Conservation (phyloP, 2,888 invertebrate genomes). For the Pristionchus mayeri region DNA sequence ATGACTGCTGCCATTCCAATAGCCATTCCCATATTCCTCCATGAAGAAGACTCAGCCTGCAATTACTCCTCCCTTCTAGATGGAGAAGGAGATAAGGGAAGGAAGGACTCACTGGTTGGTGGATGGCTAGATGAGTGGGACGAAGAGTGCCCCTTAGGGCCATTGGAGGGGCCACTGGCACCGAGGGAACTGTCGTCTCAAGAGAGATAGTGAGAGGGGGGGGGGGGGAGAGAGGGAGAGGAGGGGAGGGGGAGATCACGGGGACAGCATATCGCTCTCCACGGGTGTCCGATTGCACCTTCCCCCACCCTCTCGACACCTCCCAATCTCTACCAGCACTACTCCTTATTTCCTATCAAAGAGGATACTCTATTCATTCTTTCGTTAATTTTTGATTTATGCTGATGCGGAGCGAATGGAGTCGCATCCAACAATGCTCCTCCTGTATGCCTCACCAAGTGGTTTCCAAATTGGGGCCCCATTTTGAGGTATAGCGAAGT, state of each 20-base stretch:
- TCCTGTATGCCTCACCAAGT: not conserved
- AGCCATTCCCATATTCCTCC: conserved; percentile 40
- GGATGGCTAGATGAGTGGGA: conserved; percentile 67
- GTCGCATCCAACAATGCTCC: too few species aligned
- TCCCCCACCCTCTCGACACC: conserved; percentile 21
- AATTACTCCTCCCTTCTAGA: not conserved
- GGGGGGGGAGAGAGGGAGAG: not conserved
- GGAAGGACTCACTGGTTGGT: conserved; percentile 58
- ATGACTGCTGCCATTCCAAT: conserved; percentile 31
- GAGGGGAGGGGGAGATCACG: not conserved
- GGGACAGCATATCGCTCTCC: not conserved
- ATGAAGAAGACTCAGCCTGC: conserved; percentile 12
- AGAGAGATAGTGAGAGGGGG: too few species aligned
- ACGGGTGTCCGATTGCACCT: not conserved
- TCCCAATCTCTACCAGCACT: not conserved
- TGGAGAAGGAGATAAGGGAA: not conserved
- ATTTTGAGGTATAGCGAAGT: too few species aligned
- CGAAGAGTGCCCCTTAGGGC: conserved; percentile 49
- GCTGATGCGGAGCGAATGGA: too few species aligned
- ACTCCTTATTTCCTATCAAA: conserved; percentile 14
- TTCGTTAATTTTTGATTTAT: conserved; percentile 19
- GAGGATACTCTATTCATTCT: not conserved
- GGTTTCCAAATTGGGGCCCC: too few species aligned
- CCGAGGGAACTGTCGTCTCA: conserved; percentile 41
- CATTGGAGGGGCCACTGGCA: conserved; percentile 64